Percentiles rank a stretch among this genome's conserved stretches.
Conservation (phyloP, 2,797 vertebrate genomes). For the Cryptoprocta ferox region DNA sequence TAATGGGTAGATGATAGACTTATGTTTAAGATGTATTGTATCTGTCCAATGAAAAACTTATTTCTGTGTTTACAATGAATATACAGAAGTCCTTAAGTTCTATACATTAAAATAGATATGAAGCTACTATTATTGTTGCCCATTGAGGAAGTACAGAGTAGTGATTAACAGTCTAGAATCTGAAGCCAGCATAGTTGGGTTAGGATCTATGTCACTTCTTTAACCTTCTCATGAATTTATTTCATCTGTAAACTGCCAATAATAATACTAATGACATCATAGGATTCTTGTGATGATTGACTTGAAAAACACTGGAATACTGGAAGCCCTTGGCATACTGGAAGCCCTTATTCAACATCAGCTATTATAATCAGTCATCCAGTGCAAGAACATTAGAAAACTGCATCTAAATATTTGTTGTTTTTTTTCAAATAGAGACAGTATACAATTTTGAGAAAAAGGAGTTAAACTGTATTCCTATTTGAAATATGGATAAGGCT, state of each 20-base stretch:
- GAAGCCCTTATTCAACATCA: neutral
- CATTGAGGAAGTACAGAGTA: neutral
- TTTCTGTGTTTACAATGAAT: neutral
- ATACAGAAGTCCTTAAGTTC: neutral
- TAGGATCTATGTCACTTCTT: neutral
- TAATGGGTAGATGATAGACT: neutral
- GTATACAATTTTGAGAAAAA: neutral
- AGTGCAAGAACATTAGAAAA: neutral
- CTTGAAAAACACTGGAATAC: neutral
- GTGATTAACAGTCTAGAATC: neutral
- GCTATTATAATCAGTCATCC: neutral
- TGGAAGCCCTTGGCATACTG: neutral
- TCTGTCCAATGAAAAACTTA: neutral
- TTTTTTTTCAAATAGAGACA: neutral
- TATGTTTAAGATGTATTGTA: neutral
- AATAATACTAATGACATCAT: neutral
- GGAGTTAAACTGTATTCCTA: neutral
- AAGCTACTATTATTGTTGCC: neutral
- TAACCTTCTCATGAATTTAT: neutral
- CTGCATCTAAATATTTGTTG: neutral
- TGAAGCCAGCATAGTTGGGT: neutral
- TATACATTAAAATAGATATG: neutral
- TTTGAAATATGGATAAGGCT: neutral
- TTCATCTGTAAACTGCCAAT: neutral
- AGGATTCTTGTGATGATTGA: neutral